A percentile compares a stretch with the other conserved stretches of the same genome.
These are phyloP conservation scores for Furnarius figulus DNA, from an alignment of 2,113 vertebrate species.

Conservation along the genomic window DNA sequence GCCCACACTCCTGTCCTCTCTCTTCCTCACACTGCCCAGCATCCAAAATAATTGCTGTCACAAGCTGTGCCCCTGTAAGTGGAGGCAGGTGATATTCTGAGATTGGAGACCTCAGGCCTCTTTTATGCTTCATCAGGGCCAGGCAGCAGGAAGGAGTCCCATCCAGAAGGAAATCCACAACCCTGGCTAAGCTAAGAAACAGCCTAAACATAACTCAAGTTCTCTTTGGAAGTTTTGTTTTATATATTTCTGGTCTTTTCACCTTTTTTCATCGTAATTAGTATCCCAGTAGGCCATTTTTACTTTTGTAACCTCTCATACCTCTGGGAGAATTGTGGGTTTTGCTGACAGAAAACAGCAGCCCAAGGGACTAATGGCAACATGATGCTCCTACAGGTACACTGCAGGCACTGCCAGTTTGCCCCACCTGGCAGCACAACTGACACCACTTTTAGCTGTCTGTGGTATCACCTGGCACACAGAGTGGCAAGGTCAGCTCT, in stretches of 20 bases:
- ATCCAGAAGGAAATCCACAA: background rate
- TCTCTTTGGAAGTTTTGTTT: background rate
- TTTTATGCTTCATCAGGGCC: background rate
- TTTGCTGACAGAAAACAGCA: background rate
- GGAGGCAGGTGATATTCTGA: background rate
- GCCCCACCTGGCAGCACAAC: background rate
- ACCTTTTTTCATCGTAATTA: background rate
- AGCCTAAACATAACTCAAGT: background rate
- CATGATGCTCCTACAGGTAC: accelerated
- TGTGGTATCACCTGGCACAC: background rate
- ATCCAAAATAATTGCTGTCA: background rate
- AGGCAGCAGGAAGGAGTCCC: background rate
- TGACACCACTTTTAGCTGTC: background rate
- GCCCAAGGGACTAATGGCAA: background rate
- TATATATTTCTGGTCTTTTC: background rate
- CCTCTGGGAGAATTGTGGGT: background rate
- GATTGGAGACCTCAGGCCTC: accelerated
- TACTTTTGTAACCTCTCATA: background rate
- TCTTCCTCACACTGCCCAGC: background rate
- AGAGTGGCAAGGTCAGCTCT: background rate
- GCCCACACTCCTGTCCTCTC: too few relatives aligned
- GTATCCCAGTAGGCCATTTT: background rate
- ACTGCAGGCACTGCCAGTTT: background rate
- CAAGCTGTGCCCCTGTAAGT: background rate
- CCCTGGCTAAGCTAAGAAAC: background rate